phyloP scores from a whole-genome alignment of 2,113 vertebrate genomes.

The Thunnus maccoyii region DNA sequence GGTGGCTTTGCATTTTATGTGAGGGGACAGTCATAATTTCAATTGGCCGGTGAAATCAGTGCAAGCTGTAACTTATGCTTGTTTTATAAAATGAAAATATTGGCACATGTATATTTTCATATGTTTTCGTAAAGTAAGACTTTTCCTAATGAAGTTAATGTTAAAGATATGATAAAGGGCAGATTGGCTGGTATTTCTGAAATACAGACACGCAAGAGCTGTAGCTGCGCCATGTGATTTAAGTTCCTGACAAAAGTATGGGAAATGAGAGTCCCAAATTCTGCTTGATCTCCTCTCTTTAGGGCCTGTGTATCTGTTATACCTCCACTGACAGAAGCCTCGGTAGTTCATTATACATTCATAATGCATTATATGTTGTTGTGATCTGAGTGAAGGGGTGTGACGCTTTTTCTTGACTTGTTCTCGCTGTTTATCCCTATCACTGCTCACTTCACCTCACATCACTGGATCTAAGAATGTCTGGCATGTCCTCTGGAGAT shows the following conservation, averaged over 20 bases:
- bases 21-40: neutral
- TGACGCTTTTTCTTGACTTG: neutral
- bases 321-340: constrained; percentile 16
- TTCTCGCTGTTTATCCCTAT: neutral
- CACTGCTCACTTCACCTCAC: neutral
- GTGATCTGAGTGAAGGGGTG: constrained; percentile 6
- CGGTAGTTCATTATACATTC: constrained; percentile 14
- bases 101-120: no score
- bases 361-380: constrained; percentile 28
- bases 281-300: constrained; percentile 1
- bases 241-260: constrained; percentile 2
- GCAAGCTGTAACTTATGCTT: neutral
- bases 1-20: constrained; percentile 22
- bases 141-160: neutral
- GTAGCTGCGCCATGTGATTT: neutral
- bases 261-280: neutral
- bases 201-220: neutral
- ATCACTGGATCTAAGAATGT: constrained; percentile 8
- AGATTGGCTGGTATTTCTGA: no score
- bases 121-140: no score
- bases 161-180: neutral
- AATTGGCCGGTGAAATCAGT: constrained; percentile 12
- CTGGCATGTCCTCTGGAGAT: neutral
- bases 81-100: no score
- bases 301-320: neutral